Evolutionary conservation across 2,113 vertebrate species (phyloP).

Genomic region (Hippopotamus amphibius): DNA sequence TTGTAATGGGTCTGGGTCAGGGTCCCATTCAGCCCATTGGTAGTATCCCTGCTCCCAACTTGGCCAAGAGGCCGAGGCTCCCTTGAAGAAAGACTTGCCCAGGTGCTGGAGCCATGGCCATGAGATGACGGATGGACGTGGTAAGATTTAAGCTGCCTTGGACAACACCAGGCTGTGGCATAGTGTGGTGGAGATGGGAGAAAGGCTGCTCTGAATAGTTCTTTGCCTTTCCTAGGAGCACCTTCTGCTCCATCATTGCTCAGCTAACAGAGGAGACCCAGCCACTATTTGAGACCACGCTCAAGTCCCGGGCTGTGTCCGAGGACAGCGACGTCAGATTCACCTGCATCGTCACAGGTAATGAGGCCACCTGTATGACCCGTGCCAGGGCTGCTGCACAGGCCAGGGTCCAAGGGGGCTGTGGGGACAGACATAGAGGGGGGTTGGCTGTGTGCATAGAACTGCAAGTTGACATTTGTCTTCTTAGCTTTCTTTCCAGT

Average conservation of each 20-base stretch:
- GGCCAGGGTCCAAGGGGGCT: not conserved
- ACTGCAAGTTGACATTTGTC: not conserved
- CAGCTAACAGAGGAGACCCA: slow-evolving; percentile 98
- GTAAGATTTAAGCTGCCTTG: not conserved
- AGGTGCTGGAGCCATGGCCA: not conserved
- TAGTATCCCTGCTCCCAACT: not conserved
- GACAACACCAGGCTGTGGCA: not conserved
- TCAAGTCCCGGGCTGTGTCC: slow-evolving; percentile 96
- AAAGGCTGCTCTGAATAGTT: slow-evolving; percentile 78
- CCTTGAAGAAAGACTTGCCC: slow-evolving; percentile 39
- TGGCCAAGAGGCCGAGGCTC: not conserved
- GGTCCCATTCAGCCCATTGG: not conserved
- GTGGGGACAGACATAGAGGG: not conserved
- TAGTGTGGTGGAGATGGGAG: not conserved
- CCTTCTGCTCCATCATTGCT: slow-evolving; percentile 97
- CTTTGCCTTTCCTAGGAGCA: slow-evolving; percentile 93
- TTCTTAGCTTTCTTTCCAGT: not conserved
- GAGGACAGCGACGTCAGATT: slow-evolving; percentile 96
- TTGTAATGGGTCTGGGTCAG: not conserved
- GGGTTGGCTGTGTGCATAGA: not conserved
- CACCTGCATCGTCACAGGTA: slow-evolving; percentile 97
- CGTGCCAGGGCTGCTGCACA: not conserved
- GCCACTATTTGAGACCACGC: slow-evolving; percentile 95
- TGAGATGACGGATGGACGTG: not conserved
- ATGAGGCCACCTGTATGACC: not conserved